Conservation (phyloP, 2,888 invertebrate species). For the Aleiodes alternator region DNA sequence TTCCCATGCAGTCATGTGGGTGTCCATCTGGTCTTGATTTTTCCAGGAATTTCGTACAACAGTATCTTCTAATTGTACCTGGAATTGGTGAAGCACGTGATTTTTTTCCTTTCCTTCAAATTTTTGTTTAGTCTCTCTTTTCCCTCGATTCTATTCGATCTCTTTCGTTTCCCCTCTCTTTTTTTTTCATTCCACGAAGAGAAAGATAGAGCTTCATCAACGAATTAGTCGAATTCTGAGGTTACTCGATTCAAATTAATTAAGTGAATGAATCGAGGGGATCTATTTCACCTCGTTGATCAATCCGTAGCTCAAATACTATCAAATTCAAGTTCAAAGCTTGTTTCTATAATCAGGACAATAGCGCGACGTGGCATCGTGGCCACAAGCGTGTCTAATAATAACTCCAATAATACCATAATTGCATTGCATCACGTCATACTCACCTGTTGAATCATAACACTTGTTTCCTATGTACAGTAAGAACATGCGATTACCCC, state of each 20-base stretch:
- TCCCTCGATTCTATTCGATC: neutral
- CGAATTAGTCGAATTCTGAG: too few relatives aligned
- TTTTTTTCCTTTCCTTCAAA: constrained; percentile 24
- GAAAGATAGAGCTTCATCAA: too few relatives aligned
- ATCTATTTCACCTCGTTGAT: too few relatives aligned
- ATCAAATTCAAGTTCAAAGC: too few relatives aligned
- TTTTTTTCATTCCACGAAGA: too few relatives aligned
- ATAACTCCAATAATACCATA: constrained; percentile 52
- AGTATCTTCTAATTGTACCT: constrained; percentile 65
- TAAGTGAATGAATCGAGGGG: too few relatives aligned
- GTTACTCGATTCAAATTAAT: too few relatives aligned
- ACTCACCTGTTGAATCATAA: constrained; percentile 66
- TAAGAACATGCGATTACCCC: neutral
- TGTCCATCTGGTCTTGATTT: constrained; percentile 39
- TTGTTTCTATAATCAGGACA: neutral
- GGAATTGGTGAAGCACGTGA: constrained; percentile 61
- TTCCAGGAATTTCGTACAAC: constrained; percentile 57
- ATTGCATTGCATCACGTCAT: constrained; percentile 62
- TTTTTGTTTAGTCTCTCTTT: neutral
- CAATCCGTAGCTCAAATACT: too few relatives aligned
- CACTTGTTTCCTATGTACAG: constrained; percentile 19
- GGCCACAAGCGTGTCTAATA: constrained; percentile 37
- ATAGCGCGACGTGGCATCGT: constrained; percentile 34
- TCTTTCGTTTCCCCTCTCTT: too few relatives aligned
- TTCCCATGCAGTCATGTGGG: constrained; percentile 17